Base-by-base conservation (phyloP, 2,797 vertebrate species). In the Emys orbicularis region DNA sequence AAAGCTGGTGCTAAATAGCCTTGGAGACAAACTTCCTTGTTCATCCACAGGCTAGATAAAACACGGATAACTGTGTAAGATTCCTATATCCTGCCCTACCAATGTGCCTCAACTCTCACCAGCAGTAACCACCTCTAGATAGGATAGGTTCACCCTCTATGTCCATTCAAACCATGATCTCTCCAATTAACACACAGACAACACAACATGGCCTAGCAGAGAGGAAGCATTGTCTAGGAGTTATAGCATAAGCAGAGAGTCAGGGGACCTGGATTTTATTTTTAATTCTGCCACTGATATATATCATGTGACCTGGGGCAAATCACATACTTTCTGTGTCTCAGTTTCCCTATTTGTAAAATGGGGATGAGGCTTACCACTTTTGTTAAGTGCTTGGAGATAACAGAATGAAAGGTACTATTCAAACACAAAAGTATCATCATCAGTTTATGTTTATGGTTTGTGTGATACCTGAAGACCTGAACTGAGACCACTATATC, bases 31-130 rank as follows among this genome's bases (percentile, higher is more conserved):
- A 79, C 1, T 9, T 1, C 2, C 50, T 93, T 90, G 92, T 83
- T 94, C 83, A 95, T 92, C 57, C 87, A 94, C 61, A 16, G 79
- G 13, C 25, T 76, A 11, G 90, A 95, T 0, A 54, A 93, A 89
- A 47, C 13, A 47, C 18, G 44, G 68, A 84, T 68, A 90, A 93
- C 83, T 56, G 4, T 88, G 41, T 37, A 84, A 89, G 11, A 83
- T 37, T n/a, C 49, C 34, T 77, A 41, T 72, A 37, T 41, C n/a
- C 9, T 41, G 37, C n/a, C 65, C 65, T 90, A 79, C 16, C 50
- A 85, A 68, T 18, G 2, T 12, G 54, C 25, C 81, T 94, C 54
- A 21, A 18, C 90, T 95, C 84, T 79, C 87, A 90, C 53, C 56
- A 94, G 79, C 80, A 94, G 50, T 57, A 81, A 77, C 3, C 12